phyloP scores from a whole-genome alignment of 2,888 invertebrate genomes.

The Orthosia incerta region DNA sequence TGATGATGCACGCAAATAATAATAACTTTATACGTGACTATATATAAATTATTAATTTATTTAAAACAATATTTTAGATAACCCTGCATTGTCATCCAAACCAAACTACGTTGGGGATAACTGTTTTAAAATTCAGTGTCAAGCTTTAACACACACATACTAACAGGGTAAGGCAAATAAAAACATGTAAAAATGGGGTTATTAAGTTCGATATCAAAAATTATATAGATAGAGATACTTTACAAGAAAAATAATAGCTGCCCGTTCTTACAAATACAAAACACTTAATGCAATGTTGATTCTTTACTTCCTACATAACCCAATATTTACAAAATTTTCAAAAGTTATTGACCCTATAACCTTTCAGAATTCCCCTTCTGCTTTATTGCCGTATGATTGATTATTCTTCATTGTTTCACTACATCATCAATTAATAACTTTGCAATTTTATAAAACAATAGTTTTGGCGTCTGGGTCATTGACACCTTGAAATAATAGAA shows the following conservation, averaged over 20 bases:
- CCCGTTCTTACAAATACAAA: background rate
- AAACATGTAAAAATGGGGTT: too few relatives aligned
- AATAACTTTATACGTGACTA: too few relatives aligned
- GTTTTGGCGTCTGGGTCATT: conserved; percentile 43
- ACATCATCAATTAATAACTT: conserved; percentile 51
- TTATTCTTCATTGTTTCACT: conserved; percentile 57
- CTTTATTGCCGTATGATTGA: conserved; percentile 54
- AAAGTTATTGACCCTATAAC: conserved; percentile 52
- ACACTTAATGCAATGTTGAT: background rate
- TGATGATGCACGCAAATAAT: too few relatives aligned
- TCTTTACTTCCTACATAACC: conserved; percentile 4
- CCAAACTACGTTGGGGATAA: too few relatives aligned
- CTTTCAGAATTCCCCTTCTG: background rate
- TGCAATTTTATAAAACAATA: conserved; percentile 40
- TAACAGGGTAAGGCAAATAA: too few relatives aligned
- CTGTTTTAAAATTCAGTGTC: too few relatives aligned
- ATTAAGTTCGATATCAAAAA: background rate
- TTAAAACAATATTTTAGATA: too few relatives aligned
- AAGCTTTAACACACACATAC: too few relatives aligned
- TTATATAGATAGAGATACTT: background rate
- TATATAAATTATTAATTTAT: too few relatives aligned
- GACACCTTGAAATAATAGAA: background rate
- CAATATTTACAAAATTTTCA: conserved; percentile 12
- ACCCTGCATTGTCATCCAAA: too few relatives aligned
- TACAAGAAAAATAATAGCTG: too few relatives aligned